phyloP scores from a whole-genome alignment of 2,888 invertebrate species.

The Agrotis puta region DNA sequence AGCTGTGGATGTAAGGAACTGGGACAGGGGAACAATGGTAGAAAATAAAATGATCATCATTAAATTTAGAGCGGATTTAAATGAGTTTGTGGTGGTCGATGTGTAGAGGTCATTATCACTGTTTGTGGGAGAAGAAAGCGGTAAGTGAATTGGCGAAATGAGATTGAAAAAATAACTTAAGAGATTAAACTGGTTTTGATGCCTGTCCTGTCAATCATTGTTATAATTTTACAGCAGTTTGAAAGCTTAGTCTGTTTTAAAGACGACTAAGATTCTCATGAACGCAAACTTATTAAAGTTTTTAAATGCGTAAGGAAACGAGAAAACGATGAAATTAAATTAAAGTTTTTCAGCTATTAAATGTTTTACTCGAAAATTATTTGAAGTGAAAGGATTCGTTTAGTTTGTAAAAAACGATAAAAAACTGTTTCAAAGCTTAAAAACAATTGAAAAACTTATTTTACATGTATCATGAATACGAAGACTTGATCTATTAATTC shows the following conservation, averaged over 20 bases:
- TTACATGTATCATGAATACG: too few species aligned
- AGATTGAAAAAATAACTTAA: too few species aligned
- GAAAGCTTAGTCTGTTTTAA: too few species aligned
- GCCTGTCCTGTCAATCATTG: background rate
- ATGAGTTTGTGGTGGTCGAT: slow-evolving; percentile 9
- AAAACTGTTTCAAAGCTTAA: background rate
- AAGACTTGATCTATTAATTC: slow-evolving; percentile 7
- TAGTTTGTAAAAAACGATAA: too few species aligned
- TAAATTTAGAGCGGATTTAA: slow-evolving; percentile 19
- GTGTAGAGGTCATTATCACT: slow-evolving; percentile 29
- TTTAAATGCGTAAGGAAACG: too few species aligned
- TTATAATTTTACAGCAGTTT: background rate
- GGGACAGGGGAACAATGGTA: slow-evolving; percentile 38
- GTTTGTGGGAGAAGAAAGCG: slow-evolving; percentile 8
- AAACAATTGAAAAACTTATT: background rate
- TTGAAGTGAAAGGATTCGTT: too few species aligned
- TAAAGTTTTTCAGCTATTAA: too few species aligned
- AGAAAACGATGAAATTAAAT: background rate
- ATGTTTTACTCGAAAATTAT: too few species aligned
- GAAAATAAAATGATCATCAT: slow-evolving; percentile 27
- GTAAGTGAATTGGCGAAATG: background rate
- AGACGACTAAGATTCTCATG: too few species aligned
- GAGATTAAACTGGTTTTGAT: background rate
- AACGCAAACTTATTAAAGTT: too few species aligned
- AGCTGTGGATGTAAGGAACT: slow-evolving; percentile 30